These are phyloP conservation scores for Papilio xuthus DNA, from an alignment of 1,140 invertebrate species.

Conservation along the genomic window DNA sequence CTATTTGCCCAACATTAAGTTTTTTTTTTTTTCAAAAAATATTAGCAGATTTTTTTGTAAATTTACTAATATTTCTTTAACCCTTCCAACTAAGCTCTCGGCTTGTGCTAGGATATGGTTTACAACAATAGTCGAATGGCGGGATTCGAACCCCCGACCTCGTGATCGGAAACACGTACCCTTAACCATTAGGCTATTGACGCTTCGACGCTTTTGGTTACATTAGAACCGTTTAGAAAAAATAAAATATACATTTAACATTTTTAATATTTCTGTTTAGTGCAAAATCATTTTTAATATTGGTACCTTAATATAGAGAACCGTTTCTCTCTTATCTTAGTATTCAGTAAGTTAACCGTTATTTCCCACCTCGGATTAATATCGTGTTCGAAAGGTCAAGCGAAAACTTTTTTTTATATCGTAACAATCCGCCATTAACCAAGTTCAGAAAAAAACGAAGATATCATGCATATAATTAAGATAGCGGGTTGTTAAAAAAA, in stretches of 20 bases:
- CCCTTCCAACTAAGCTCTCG: no score
- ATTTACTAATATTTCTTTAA: no score
- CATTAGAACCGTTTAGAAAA: background rate
- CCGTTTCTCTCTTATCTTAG: constrained; percentile 56
- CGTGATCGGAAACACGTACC: no score
- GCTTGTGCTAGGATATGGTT: no score
- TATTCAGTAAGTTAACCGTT: constrained; percentile 55
- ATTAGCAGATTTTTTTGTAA: no score
- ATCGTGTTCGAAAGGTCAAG: constrained; percentile 43
- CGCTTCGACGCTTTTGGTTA: no score
- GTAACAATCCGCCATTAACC: constrained; percentile 28
- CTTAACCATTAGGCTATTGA: no score
- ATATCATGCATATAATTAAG: background rate
- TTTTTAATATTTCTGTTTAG: background rate
- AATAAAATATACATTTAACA: background rate
- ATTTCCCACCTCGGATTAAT: constrained; percentile 51
- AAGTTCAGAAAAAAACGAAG: background rate
- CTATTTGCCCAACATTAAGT: background rate
- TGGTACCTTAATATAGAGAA: constrained; percentile 46
- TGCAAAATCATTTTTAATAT: constrained; percentile 27
- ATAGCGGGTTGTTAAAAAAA: background rate
- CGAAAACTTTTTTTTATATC: constrained; percentile 28
- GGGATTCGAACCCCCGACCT: no score
- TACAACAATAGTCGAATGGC: no score
- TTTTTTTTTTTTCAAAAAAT: no score